A percentile compares a stretch with the other conserved stretches of the same genome.
Evolutionary conservation across 2,888 invertebrate genomes (phyloP).

Genomic region (Ectemnius lituratus): DNA sequence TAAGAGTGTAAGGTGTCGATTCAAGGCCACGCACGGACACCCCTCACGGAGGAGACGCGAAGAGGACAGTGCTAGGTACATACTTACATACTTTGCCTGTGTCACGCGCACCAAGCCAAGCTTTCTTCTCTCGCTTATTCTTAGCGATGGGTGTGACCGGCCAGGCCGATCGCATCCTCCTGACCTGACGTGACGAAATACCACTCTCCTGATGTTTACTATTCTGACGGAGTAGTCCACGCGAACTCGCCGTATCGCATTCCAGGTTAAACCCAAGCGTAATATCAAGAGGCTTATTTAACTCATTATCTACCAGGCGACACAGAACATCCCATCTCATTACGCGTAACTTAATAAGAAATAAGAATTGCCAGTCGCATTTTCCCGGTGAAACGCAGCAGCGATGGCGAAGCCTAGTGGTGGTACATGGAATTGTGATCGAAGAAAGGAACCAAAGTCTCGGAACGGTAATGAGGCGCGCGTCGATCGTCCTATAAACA

Average conservation of each 20-base stretch:
- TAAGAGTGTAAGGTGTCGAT: slow-evolving; percentile 44
- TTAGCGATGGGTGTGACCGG: not conserved
- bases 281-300: too few relatives aligned
- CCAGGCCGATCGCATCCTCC: slow-evolving; percentile 1
- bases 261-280: too few relatives aligned
- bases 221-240: too few relatives aligned
- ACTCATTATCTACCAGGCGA: too few relatives aligned
- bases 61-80: slow-evolving; percentile 2
- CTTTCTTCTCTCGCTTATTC: not conserved
- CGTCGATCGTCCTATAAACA: slow-evolving; percentile 1
- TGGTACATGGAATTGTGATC: too few relatives aligned
- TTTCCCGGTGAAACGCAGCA: too few relatives aligned
- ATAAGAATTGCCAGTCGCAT: too few relatives aligned
- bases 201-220: not conserved
- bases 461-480: not conserved
- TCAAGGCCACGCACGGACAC: slow-evolving; percentile 42
- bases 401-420: too few relatives aligned
- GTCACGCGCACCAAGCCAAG: not conserved
- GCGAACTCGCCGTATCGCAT: too few relatives aligned
- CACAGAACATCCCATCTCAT: too few relatives aligned
- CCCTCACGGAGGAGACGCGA: not conserved
- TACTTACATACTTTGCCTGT: not conserved
- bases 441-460: too few relatives aligned
- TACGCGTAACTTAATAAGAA: too few relatives aligned
- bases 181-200: slow-evolving; percentile 37